phyloP scores from a whole-genome alignment of 1,140 invertebrate species.

The Lanistes nyassanus region DNA sequence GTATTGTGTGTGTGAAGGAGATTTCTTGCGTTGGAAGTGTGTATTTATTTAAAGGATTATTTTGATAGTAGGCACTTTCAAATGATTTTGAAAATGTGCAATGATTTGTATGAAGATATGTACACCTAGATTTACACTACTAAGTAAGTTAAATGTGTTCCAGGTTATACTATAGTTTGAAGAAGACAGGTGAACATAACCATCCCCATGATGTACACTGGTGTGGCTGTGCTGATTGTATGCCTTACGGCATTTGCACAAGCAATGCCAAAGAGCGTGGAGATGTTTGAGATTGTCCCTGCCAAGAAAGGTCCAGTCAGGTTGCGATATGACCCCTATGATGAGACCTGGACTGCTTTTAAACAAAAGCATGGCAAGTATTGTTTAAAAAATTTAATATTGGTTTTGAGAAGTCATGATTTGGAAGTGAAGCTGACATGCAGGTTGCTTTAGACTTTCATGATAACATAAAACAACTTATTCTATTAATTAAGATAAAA shows the following conservation, averaged over 20 bases:
- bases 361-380: constrained; percentile 36
- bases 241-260: constrained; percentile 1
- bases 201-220: too few relatives aligned
- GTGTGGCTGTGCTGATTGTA: background rate
- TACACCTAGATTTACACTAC: too few relatives aligned
- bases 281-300: constrained; percentile 31
- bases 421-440: background rate
- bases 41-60: too few relatives aligned
- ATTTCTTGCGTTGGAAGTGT: too few relatives aligned
- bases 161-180: too few relatives aligned
- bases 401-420: background rate
- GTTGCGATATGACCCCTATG: constrained; percentile 33
- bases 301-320: constrained; percentile 15
- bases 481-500: background rate
- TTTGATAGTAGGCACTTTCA: too few relatives aligned
- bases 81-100: too few relatives aligned
- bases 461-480: background rate
- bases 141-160: too few relatives aligned
- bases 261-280: constrained; percentile 21
- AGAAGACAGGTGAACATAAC: too few relatives aligned
- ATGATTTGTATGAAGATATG: too few relatives aligned
- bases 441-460: background rate
- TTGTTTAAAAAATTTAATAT: background rate
- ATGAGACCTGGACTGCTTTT: constrained; percentile 36
- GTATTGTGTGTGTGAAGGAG: too few relatives aligned